These are phyloP conservation scores for Mesorhabditis belari DNA, from an alignment of 2,888 invertebrate genomes.

Conservation along the genomic window DNA sequence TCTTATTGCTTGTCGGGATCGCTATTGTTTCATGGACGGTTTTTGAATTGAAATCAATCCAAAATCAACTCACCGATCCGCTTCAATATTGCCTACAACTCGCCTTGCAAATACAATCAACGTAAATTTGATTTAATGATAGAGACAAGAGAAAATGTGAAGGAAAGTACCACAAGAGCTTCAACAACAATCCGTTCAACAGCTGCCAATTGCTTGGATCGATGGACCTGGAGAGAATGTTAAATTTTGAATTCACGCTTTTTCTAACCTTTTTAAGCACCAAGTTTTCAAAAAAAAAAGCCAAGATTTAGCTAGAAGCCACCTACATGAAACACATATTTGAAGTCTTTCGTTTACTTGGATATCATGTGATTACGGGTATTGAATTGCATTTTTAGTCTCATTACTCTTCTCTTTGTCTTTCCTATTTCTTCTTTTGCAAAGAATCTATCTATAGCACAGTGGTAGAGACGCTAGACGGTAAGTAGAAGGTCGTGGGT, in stretches of 20 bases:
- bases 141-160: too few species aligned
- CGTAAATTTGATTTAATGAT: too few species aligned
- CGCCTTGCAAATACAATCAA: too few species aligned
- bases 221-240: conserved; percentile 36
- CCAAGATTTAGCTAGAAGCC: conserved; percentile 50
- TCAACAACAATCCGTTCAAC: too few species aligned
- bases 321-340: conserved; percentile 76
- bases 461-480: too few species aligned
- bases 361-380: conserved; percentile 62
- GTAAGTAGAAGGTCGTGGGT: too few species aligned
- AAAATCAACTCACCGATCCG: not conserved
- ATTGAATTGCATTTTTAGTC: too few species aligned
- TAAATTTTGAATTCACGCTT: not conserved
- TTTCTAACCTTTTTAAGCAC: not conserved
- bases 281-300: too few species aligned
- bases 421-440: too few species aligned
- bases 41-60: not conserved
- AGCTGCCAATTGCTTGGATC: conserved; percentile 26
- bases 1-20: not conserved
- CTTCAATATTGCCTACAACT: not conserved
- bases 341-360: conserved; percentile 69
- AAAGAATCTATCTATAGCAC: too few species aligned
- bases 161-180: too few species aligned
- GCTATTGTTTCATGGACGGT: not conserved
- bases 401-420: too few species aligned